These are phyloP conservation scores for Melopsittacus undulatus DNA, from an alignment of 2,797 vertebrate species.

Conservation along the genomic window DNA sequence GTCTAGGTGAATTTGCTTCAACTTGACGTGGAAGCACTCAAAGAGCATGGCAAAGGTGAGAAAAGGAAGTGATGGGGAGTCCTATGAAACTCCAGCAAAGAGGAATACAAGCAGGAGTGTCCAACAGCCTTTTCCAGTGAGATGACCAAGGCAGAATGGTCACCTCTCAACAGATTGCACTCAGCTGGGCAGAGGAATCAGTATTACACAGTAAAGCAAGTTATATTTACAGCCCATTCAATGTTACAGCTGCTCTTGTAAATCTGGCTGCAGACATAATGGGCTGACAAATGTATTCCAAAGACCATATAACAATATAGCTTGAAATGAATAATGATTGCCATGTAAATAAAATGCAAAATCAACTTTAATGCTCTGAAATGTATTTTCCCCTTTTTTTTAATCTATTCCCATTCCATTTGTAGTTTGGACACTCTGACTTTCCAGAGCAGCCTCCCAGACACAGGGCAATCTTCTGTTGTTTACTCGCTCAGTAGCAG, in stretches of 20 bases:
- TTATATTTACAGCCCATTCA: background rate
- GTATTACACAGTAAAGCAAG: background rate
- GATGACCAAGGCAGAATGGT: background rate
- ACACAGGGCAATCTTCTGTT: background rate
- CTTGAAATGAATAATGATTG: background rate
- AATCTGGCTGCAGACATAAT: background rate
- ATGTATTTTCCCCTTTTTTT: background rate
- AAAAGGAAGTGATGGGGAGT: background rate
- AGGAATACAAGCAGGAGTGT: background rate
- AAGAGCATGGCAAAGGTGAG: background rate
- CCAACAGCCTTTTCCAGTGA: background rate
- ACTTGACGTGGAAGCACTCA: background rate
- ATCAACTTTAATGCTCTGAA: background rate
- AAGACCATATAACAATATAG: background rate
- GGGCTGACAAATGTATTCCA: background rate
- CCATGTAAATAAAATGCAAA: conserved; percentile 10
- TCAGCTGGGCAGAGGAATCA: background rate
- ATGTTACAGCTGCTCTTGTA: background rate
- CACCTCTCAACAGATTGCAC: background rate
- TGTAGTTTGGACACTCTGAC: background rate
- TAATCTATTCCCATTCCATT: background rate
- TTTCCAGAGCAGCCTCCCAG: background rate
- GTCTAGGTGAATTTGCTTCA: background rate
- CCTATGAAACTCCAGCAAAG: background rate
- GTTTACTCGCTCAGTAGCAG: background rate